These are phyloP conservation scores for Samia ricini DNA, from an alignment of 1,140 invertebrate genomes.

Conservation along the genomic window DNA sequence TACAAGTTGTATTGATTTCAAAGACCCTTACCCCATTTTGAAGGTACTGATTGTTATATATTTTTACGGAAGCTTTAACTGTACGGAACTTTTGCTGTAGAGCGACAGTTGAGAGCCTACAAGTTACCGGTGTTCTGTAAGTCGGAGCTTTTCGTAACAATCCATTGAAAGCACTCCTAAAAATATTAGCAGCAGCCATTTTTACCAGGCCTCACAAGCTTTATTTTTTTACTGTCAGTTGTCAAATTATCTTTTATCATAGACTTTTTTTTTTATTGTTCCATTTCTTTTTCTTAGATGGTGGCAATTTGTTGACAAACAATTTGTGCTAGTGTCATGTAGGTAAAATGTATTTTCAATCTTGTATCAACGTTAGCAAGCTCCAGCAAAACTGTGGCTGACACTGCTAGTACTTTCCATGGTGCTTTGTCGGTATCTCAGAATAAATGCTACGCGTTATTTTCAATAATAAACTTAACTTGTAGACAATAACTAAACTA, in stretches of 20 bases:
- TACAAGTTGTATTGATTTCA: constrained; percentile 37
- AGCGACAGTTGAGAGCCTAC: constrained; percentile 57
- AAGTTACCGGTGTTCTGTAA: constrained; percentile 57
- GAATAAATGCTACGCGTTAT: too few species aligned
- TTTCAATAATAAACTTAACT: too few species aligned
- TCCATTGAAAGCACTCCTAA: constrained; percentile 64
- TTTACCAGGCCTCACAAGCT: constrained; percentile 40
- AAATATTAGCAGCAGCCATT: constrained; percentile 71
- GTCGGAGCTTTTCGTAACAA: constrained; percentile 62
- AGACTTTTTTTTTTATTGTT: background rate
- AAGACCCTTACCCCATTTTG: constrained; percentile 64
- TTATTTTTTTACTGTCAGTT: constrained; percentile 10
- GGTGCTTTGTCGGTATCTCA: too few species aligned
- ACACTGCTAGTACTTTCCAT: too few species aligned
- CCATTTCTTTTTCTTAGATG: too few species aligned
- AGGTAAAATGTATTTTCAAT: too few species aligned
- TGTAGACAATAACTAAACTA: too few species aligned
- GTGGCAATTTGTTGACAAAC: constrained; percentile 1
- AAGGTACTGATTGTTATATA: constrained; percentile 38
- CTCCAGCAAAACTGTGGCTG: too few species aligned
- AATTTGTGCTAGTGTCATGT: too few species aligned
- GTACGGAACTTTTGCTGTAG: constrained; percentile 58
- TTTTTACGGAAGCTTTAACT: constrained; percentile 45
- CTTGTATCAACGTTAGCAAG: too few species aligned
- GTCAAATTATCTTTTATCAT: background rate